Base-by-base conservation (phyloP, 2,113 vertebrate species). In the Stegostoma tigrinum region DNA sequence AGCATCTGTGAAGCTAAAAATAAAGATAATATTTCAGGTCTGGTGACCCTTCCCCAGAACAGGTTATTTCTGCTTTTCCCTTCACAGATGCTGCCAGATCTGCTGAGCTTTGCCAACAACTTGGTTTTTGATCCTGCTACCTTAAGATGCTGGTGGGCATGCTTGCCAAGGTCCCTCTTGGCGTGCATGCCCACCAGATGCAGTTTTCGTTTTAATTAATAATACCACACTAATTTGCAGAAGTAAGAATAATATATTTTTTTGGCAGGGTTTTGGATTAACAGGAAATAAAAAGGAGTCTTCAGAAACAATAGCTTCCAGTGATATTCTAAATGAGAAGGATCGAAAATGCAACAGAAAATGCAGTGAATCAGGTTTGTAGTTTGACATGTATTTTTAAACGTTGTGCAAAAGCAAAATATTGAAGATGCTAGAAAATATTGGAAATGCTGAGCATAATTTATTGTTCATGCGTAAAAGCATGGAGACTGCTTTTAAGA, bases 281-380 rank as follows among this genome's bases (percentile, higher is more conserved):
- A 38, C 96, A 96, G 96, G 96, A 38, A 96, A 85, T 97, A 97
- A 98, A 96, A 97, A 38, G 95, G 97, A 96, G 96, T 85, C 95
- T 96, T 97, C 97, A 96, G 97, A 98, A 97, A 96, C 67, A 95
- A 3, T 96, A 96, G 68, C 95, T 1, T 96, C 96, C 6, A 8
- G 97, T 96, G 97, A 97, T 89, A 97, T 97, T 95, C 96, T 94
- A 0, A 97, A 97, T 96, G 96, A 86, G 90, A 97, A 96, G 83
- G 97, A 96, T 96, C 87, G 68, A 17, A 96, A 96, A 95, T 95
- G 42, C 42, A 72, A 72, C 15, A 72, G 23, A 95, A 95, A 75
- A 14, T 12, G 5, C 42, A 70, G 34, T 96, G 38, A 91, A 4
- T 96, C 96, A 95, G 94, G 94, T 95, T 95, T 96, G 83, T 96